A percentile compares a stretch with the other conserved stretches of the same genome.
These are phyloP conservation scores for Elaphurus davidianus DNA, from an alignment of 2,113 vertebrate genomes.

Conservation along the genomic window DNA sequence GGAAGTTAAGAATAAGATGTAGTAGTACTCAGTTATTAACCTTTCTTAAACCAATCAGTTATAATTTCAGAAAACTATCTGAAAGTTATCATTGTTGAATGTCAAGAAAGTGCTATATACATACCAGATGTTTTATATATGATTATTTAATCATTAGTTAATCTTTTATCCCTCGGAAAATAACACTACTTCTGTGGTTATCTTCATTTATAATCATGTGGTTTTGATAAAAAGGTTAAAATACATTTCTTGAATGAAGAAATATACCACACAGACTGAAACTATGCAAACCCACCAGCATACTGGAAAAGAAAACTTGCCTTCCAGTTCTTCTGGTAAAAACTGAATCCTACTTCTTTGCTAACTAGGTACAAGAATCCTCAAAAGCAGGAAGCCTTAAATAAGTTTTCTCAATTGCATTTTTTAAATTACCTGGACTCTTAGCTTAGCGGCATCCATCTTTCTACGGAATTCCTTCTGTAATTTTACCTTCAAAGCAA, in stretches of 20 bases:
- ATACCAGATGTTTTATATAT: not conserved
- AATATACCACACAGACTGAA: not conserved
- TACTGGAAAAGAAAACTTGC: not conserved
- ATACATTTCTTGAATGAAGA: not conserved
- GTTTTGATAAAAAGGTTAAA: conserved; percentile 15
- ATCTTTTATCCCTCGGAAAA: not conserved
- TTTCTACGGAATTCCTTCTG: conserved; percentile 84
- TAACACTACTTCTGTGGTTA: not conserved
- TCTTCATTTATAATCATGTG: not conserved
- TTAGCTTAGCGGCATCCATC: conserved; percentile 83
- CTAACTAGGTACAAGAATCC: not conserved
- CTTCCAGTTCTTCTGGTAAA: not conserved
- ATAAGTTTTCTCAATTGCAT: not conserved
- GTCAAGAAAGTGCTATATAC: not conserved
- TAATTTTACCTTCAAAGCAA: conserved; percentile 79
- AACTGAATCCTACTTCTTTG: not conserved
- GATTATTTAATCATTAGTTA: not conserved
- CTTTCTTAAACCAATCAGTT: not conserved
- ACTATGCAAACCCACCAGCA: not conserved
- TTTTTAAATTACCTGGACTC: conserved; percentile 82
- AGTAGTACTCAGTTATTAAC: not conserved
- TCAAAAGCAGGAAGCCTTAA: not conserved
- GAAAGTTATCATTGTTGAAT: not conserved
- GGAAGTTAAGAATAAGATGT: not conserved
- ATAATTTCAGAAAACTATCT: not conserved